Percentiles rank a stretch among this genome's conserved stretches.
phyloP scores from a whole-genome alignment of 2,888 invertebrate species.

The Cantharis flavilabris region DNA sequence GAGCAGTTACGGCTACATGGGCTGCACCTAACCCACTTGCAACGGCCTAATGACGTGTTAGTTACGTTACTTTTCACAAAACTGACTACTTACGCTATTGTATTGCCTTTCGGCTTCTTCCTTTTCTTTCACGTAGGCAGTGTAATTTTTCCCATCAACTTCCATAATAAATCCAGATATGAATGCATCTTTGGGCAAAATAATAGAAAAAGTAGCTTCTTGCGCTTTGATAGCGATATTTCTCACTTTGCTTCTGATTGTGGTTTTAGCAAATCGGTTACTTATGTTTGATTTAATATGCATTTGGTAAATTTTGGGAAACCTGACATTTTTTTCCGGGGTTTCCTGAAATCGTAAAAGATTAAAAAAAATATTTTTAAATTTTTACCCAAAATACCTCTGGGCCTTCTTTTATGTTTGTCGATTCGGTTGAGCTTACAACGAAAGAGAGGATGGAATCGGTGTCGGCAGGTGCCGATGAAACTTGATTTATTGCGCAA shows the following conservation, averaged over 20 bases:
- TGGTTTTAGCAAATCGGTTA: conserved; percentile 68
- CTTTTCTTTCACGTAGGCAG: conserved; percentile 68
- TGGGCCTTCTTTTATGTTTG: background rate
- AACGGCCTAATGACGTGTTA: conserved; percentile 55
- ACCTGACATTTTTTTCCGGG: background rate
- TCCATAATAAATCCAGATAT: background rate
- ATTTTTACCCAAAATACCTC: background rate
- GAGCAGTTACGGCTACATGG: conserved; percentile 65
- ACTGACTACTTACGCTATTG: conserved; percentile 38
- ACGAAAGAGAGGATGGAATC: background rate
- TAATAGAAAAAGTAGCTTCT: conserved; percentile 67
- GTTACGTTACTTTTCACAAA: conserved; percentile 20
- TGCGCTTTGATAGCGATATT: conserved; percentile 60
- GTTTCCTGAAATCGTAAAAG: background rate
- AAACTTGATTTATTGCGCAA: background rate
- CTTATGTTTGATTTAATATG: conserved; percentile 65
- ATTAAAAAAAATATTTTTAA: background rate
- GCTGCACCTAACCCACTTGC: conserved; percentile 63
- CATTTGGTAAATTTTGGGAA: conserved; percentile 63
- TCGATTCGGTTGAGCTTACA: background rate
- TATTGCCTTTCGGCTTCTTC: conserved; percentile 63
- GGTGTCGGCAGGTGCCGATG: background rate
- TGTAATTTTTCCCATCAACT: conserved; percentile 64
- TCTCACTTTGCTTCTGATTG: conserved; percentile 51
- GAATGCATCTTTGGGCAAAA: background rate